Percentiles rank a stretch among this genome's conserved stretches.
Evolutionary conservation across 2,797 vertebrate genomes (phyloP).

Genomic region (Moxostoma hubbsi): DNA sequence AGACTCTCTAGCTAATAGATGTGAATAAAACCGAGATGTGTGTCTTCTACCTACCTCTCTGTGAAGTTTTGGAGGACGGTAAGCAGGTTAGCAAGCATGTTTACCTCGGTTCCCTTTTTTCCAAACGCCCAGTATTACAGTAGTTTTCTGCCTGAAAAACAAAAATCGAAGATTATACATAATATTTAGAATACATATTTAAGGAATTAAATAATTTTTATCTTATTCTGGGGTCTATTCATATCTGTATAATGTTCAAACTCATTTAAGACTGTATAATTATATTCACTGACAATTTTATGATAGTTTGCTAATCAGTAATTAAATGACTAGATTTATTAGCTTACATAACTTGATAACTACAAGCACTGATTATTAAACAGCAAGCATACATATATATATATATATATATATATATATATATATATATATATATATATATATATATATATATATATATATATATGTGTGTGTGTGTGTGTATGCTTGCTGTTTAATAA

Average conservation of each 20-base stretch:
- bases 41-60: constrained; percentile 27
- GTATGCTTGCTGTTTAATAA: too few relatives aligned
- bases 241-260: background rate
- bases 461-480: too few relatives aligned
- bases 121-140: background rate
- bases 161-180: background rate
- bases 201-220: background rate
- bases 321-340: background rate
- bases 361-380: too few relatives aligned
- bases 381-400: too few relatives aligned
- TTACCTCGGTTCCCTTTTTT: background rate
- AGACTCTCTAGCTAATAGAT: background rate
- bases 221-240: background rate
- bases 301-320: constrained; percentile 7
- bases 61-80: constrained; percentile 41
- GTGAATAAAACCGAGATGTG: too few relatives aligned
- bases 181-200: background rate
- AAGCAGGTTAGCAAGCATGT: constrained; percentile 45
- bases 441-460: too few relatives aligned
- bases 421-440: too few relatives aligned
- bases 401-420: too few relatives aligned
- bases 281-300: background rate
- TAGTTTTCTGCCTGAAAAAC: constrained; percentile 2
- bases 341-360: background rate
- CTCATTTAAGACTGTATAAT: background rate